phyloP scores from a whole-genome alignment of 2,888 invertebrate genomes.

The Caprella mutica region DNA sequence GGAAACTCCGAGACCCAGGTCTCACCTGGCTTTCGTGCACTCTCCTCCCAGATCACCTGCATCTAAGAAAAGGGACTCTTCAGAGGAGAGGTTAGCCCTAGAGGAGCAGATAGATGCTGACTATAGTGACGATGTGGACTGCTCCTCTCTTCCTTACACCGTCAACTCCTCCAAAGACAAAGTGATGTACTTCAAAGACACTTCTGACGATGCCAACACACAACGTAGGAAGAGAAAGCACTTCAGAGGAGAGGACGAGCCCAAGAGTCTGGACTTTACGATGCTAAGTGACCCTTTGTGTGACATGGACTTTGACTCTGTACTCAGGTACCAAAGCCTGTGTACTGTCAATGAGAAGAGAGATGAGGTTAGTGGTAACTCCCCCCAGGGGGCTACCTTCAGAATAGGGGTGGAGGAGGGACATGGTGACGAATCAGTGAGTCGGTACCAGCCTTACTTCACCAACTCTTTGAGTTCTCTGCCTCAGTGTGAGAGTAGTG shows the following conservation, averaged over 20 bases:
- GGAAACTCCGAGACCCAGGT: slow-evolving; percentile 36
- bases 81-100: neutral
- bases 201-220: neutral
- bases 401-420: neutral
- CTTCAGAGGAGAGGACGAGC: neutral
- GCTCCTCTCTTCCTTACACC: slow-evolving; percentile 24
- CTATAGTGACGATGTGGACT: slow-evolving; percentile 28
- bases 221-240: neutral
- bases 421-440: slow-evolving; percentile 10
- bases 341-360: neutral
- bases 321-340: neutral
- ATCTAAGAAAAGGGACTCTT: neutral
- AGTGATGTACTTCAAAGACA: neutral
- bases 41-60: slow-evolving; percentile 9
- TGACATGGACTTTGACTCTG: slow-evolving; percentile 5
- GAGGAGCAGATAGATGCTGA: slow-evolving; percentile 5
- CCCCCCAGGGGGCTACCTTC: neutral
- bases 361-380: neutral
- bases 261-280: neutral
- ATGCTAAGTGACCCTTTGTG: slow-evolving; percentile 5
- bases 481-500: slow-evolving; percentile 15
- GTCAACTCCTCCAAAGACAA: slow-evolving; percentile 1
- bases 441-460: slow-evolving; percentile 30
- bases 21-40: slow-evolving; percentile 37
- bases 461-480: slow-evolving; percentile 23